Conservation (phyloP, 2,888 invertebrate species). For the Caenorhabditis sp. region DNA sequence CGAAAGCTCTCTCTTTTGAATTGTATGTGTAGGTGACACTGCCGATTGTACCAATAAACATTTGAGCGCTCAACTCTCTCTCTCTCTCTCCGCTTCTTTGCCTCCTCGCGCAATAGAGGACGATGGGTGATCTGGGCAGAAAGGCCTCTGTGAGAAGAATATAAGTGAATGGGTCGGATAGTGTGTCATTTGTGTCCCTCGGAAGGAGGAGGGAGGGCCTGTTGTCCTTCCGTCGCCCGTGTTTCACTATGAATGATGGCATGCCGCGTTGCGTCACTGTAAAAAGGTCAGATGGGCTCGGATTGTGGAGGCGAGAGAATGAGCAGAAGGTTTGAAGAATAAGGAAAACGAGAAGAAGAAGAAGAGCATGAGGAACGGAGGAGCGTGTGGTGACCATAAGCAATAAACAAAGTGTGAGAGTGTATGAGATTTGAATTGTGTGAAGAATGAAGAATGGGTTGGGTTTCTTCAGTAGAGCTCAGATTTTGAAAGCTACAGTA, state of each 20-base stretch:
- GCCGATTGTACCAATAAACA: constrained; percentile 61
- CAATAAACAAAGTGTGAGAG: constrained; percentile 41
- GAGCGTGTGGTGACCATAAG: constrained; percentile 40
- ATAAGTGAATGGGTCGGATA: constrained; percentile 47
- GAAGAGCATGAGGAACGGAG: constrained; percentile 16
- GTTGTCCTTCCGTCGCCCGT: constrained; percentile 5
- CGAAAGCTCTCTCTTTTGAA: constrained; percentile 24
- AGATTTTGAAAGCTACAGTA: too few species aligned
- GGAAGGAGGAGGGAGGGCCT: background rate
- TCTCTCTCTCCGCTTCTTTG: background rate
- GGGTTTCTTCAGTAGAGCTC: background rate
- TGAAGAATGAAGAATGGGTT: constrained; percentile 3
- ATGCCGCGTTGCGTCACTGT: constrained; percentile 47
- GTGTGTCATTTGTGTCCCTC: constrained; percentile 37
- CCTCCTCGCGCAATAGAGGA: constrained; percentile 16
- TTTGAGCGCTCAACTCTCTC: constrained; percentile 27
- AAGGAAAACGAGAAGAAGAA: constrained; percentile 5
- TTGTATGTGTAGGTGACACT: constrained; percentile 49
- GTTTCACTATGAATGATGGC: constrained; percentile 21
- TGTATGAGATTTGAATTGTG: background rate
- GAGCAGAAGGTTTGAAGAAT: background rate
- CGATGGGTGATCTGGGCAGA: constrained; percentile 29
- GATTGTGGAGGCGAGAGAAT: too few species aligned
- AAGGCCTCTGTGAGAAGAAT: constrained; percentile 9
- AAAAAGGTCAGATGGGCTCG: constrained; percentile 30